Evolutionary conservation across 2,888 invertebrate genomes (phyloP).

Genomic region (Barypeithes pellucidus): DNA sequence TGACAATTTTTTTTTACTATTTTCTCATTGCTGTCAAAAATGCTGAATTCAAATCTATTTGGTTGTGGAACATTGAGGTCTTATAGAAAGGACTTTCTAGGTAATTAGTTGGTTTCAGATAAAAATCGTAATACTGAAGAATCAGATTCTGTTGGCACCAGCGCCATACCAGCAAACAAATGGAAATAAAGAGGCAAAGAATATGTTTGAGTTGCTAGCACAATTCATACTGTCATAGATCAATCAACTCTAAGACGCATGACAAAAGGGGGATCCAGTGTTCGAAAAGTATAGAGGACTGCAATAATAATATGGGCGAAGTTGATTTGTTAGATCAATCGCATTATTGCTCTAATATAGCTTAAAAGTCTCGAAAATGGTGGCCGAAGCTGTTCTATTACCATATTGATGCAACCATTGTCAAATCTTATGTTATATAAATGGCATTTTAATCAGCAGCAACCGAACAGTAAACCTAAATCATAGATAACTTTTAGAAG

Average conservation of each 20-base stretch:
- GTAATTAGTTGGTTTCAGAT: slow-evolving; percentile 57
- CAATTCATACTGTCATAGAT: slow-evolving; percentile 44
- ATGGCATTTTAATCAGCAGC: too few relatives aligned
- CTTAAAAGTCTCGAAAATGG: slow-evolving; percentile 61
- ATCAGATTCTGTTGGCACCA: slow-evolving; percentile 55
- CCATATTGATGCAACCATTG: slow-evolving; percentile 59
- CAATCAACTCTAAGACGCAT: slow-evolving; percentile 55
- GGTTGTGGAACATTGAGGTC: slow-evolving; percentile 60
- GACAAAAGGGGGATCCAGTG: slow-evolving; percentile 54
- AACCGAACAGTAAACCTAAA: too few relatives aligned
- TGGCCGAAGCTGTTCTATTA: slow-evolving; percentile 62
- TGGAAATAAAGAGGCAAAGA: slow-evolving; percentile 62
- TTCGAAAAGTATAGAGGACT: slow-evolving; percentile 54
- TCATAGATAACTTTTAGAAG: too few relatives aligned
- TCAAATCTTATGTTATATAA: too few relatives aligned
- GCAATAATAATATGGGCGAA: slow-evolving; percentile 61
- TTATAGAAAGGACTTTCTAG: slow-evolving; percentile 43
- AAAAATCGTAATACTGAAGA: slow-evolving; percentile 55
- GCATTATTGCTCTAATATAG: slow-evolving; percentile 58
- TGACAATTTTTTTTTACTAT: slow-evolving; percentile 61
- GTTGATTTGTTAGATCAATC: slow-evolving; percentile 61
- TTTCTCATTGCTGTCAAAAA: slow-evolving; percentile 56
- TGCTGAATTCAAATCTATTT: slow-evolving; percentile 57
- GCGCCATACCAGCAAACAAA: slow-evolving; percentile 57
- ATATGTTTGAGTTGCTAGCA: slow-evolving; percentile 55